Conservation (phyloP, 2,888 invertebrate genomes). For the Torymus tubicola region DNA sequence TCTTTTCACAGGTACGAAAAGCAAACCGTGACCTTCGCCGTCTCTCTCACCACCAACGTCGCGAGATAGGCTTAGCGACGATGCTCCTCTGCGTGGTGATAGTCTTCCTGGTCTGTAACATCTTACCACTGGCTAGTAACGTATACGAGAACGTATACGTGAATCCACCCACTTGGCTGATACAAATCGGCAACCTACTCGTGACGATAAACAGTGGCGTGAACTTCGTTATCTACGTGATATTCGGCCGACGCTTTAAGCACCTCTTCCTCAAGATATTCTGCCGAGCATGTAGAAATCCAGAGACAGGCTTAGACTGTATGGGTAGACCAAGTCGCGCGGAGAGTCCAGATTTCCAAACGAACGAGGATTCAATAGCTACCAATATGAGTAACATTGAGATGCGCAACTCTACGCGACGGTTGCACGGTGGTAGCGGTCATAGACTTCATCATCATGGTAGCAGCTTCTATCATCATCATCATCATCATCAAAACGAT, state of each 20-base stretch:
- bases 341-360: constrained; percentile 77
- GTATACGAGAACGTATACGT: constrained; percentile 89
- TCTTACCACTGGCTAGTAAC: constrained; percentile 90
- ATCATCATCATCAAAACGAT: constrained; percentile 8
- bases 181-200: constrained; percentile 91
- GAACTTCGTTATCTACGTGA: constrained; percentile 98
- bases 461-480: constrained; percentile 9
- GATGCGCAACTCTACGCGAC: constrained; percentile 82
- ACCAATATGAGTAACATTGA: constrained; percentile 84
- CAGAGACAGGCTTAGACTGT: constrained; percentile 65
- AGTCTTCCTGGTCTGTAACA: constrained; percentile 95
- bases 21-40: constrained; percentile 94
- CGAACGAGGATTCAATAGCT: constrained; percentile 89
- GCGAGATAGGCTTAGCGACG: constrained; percentile 95
- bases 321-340: constrained; percentile 69
- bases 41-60: constrained; percentile 91
- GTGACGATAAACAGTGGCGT: constrained; percentile 98
- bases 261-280: constrained; percentile 89
- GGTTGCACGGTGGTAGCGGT: constrained; percentile 11
- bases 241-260: constrained; percentile 97
- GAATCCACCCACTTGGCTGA: constrained; percentile 82
- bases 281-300: constrained; percentile 77
- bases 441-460: constrained; percentile 4
- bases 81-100: constrained; percentile 96
- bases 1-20: constrained; percentile 82